Percentiles rank a stretch among this genome's conserved stretches.
Evolutionary conservation across 2,113 vertebrate genomes (phyloP).

Genomic region (Gambusia affinis): DNA sequence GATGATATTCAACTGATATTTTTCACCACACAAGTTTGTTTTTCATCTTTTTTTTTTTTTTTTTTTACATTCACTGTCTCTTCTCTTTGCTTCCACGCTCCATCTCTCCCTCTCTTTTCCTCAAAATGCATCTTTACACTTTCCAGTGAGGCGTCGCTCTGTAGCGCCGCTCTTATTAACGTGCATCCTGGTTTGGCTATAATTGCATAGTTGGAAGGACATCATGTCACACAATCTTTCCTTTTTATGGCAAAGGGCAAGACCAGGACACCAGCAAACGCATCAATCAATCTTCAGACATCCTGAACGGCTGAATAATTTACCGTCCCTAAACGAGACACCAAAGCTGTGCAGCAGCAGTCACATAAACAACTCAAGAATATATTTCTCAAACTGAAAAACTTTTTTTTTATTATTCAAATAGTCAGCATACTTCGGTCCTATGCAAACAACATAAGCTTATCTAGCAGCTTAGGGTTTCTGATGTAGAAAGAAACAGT

Average conservation of each 20-base stretch:
- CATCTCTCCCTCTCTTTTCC: constrained; percentile 2
- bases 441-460: no score
- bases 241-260: constrained; percentile 60
- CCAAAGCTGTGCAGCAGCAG: constrained; percentile 9
- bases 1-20: constrained; percentile 4
- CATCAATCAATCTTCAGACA: constrained; percentile 51
- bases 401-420: background rate
- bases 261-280: constrained; percentile 41
- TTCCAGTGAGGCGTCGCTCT: constrained; percentile 27
- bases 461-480: background rate
- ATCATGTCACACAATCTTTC: constrained; percentile 75
- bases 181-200: constrained; percentile 47
- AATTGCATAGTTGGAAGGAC: constrained; percentile 67
- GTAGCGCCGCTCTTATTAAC: constrained; percentile 60
- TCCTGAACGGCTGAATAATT: constrained; percentile 51
- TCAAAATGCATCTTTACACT: constrained; percentile 2
- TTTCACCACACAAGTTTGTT: constrained; percentile 22
- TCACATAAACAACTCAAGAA: background rate
- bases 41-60: background rate
- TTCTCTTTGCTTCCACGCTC: background rate
- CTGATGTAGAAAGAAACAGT: no score
- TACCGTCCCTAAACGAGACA: constrained; percentile 34
- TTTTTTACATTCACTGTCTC: background rate
- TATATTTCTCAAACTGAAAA: constrained; percentile 2
- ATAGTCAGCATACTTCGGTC: background rate